These are phyloP conservation scores for Plodia interpunctella DNA, from an alignment of 1,140 invertebrate species.

Conservation along the genomic window DNA sequence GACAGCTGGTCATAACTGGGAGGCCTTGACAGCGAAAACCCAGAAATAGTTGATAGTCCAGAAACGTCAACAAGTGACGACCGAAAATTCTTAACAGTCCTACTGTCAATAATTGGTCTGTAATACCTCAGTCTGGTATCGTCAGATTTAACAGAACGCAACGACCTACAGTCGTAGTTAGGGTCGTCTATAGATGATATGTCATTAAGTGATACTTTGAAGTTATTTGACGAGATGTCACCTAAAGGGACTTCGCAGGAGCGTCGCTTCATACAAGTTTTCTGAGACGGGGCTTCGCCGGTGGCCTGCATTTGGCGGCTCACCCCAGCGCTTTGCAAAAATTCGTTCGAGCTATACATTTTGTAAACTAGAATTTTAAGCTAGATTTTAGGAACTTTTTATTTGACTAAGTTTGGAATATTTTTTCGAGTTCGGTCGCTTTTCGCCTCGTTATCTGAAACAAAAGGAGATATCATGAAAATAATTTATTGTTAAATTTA, in stretches of 20 bases:
- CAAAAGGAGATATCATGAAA: conserved; percentile 35
- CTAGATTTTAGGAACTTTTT: conserved; percentile 60
- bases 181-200: conserved; percentile 46
- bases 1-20: conserved; percentile 68
- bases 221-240: conserved; percentile 65
- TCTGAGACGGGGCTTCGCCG: conserved; percentile 61
- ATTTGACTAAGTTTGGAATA: conserved; percentile 66
- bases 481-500: too few relatives aligned
- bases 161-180: conserved; percentile 56
- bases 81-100: conserved; percentile 65
- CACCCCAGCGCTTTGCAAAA: conserved; percentile 65
- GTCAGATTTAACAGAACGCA: conserved; percentile 58
- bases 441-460: conserved; percentile 50
- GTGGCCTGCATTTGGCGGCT: conserved; percentile 70
- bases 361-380: conserved; percentile 32
- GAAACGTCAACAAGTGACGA: conserved; percentile 62
- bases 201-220: conserved; percentile 64
- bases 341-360: conserved; percentile 71
- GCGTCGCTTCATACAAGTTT: conserved; percentile 65
- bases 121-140: conserved; percentile 54
- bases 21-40: conserved; percentile 51
- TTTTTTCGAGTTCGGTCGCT: conserved; percentile 49
- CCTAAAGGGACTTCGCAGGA: conserved; percentile 69
- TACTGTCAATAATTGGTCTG: conserved; percentile 61
- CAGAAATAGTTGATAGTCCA: conserved; percentile 44